A percentile compares a stretch with the other conserved stretches of the same genome.
phyloP scores from a whole-genome alignment of 2,888 invertebrate species.

The Lithophane ornitopus region DNA sequence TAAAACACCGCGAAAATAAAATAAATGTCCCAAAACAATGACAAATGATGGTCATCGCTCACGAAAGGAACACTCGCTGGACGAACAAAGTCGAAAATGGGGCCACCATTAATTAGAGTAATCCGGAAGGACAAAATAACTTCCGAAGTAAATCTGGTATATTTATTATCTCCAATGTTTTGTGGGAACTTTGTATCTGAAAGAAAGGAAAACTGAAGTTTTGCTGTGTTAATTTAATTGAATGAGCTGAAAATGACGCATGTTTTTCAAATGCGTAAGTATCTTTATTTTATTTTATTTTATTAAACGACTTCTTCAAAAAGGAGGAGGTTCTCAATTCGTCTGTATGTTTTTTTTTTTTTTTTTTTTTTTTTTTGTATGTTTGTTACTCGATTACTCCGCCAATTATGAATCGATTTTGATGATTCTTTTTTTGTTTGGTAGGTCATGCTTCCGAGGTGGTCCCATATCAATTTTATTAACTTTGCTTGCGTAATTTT shows the following conservation, averaged over 20 bases:
- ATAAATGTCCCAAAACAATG: conserved; percentile 48
- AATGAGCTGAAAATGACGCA: neutral
- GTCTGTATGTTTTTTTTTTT: no score
- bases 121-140: conserved; percentile 41
- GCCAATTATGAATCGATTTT: no score
- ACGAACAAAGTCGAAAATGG: conserved; percentile 42
- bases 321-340: no score
- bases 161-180: conserved; percentile 44
- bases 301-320: no score
- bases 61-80: conserved; percentile 35
- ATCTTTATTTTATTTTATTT: no score
- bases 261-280: conserved; percentile 4
- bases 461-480: no score
- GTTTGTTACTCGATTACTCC: no score
- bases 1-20: conserved; percentile 42
- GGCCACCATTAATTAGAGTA: conserved; percentile 41
- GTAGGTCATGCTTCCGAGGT: no score
- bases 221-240: conserved; percentile 11
- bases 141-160: conserved; percentile 38
- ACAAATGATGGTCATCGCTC: conserved; percentile 53
- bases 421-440: no score
- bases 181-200: conserved; percentile 8
- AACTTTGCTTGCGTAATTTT: no score
- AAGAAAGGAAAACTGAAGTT: conserved; percentile 21
- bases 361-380: no score